Percentiles rank a stretch among this genome's conserved stretches.
phyloP scores from a whole-genome alignment of 2,888 invertebrate species.

The Lymantria monacha region DNA sequence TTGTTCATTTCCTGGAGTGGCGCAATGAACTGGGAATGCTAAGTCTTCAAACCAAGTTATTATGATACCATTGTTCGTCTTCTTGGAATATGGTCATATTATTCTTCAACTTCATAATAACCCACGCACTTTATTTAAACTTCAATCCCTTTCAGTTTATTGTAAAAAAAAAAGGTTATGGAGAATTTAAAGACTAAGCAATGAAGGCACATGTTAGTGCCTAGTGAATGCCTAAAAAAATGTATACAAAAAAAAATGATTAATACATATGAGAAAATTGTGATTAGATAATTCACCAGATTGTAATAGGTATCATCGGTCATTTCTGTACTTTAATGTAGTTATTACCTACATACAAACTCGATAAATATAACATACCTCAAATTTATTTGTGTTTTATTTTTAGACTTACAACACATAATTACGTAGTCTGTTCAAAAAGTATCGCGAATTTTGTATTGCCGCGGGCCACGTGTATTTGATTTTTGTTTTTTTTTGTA shows the following conservation, averaged over 20 bases:
- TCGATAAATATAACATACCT: constrained; percentile 82
- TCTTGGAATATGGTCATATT: constrained; percentile 36
- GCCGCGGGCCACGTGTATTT: too few relatives aligned
- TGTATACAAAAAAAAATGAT: constrained; percentile 73
- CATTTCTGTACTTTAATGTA: constrained; percentile 80
- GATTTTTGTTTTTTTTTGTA: too few relatives aligned
- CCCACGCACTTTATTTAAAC: constrained; percentile 33
- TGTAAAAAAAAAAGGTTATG: constrained; percentile 56
- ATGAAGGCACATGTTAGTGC: constrained; percentile 68
- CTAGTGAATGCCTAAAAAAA: constrained; percentile 73
- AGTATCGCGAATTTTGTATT: too few relatives aligned
- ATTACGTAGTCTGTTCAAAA: too few relatives aligned
- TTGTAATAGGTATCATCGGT: constrained; percentile 74
- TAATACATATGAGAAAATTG: constrained; percentile 78
- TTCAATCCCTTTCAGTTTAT: constrained; percentile 37
- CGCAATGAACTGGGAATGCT: too few relatives aligned
- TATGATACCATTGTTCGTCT: constrained; percentile 30
- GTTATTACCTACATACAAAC: constrained; percentile 81
- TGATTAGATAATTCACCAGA: constrained; percentile 70
- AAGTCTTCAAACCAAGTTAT: too few relatives aligned
- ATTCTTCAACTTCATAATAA: constrained; percentile 31
- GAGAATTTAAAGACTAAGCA: constrained; percentile 77
- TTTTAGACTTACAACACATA: constrained; percentile 8
- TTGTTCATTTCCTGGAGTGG: too few relatives aligned
- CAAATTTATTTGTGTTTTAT: constrained; percentile 63